Evolutionary conservation across 37 sponge, comb jelly and placozoan genomes (phyloP).

Genomic region (Beroe ovata): DNA sequence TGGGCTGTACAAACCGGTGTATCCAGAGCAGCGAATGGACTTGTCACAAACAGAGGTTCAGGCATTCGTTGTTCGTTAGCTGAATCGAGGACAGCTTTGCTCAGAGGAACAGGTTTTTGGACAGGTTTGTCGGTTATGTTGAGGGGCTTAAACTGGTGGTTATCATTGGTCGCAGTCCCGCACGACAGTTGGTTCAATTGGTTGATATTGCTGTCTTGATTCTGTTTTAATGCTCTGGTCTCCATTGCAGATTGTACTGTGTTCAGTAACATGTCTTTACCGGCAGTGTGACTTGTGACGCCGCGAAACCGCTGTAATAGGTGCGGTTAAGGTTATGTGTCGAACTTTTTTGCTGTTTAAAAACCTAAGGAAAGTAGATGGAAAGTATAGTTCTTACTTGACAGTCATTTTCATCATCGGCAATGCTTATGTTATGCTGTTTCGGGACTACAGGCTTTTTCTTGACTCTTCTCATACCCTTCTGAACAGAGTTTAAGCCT

Average conservation of each 20-base stretch:
- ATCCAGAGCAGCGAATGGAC: slow-evolving; percentile 11
- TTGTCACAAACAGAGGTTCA: neutral
- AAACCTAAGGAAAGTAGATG: too few relatives aligned
- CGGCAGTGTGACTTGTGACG: slow-evolving; percentile 16
- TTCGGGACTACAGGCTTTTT: neutral
- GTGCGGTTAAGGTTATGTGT: too few relatives aligned
- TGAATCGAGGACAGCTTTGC: neutral
- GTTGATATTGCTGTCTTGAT: slow-evolving; percentile 28
- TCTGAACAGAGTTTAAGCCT: too few relatives aligned
- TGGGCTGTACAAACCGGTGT: neutral
- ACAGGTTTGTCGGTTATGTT: neutral
- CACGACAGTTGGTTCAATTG: neutral
- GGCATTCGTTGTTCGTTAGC: neutral
- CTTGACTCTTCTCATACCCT: neutral
- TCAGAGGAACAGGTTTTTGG: neutral
- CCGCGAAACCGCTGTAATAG: slow-evolving; percentile 3
- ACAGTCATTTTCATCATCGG: neutral
- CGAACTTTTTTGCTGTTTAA: too few relatives aligned
- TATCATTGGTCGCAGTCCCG: neutral
- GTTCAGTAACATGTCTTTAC: neutral
- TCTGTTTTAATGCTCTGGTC: neutral
- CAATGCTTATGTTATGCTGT: neutral
- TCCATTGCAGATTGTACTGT: neutral
- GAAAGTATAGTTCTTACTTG: neutral
- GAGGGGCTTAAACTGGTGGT: neutral